phyloP scores from a whole-genome alignment of 2,113 vertebrate genomes.

The Solea solea region DNA sequence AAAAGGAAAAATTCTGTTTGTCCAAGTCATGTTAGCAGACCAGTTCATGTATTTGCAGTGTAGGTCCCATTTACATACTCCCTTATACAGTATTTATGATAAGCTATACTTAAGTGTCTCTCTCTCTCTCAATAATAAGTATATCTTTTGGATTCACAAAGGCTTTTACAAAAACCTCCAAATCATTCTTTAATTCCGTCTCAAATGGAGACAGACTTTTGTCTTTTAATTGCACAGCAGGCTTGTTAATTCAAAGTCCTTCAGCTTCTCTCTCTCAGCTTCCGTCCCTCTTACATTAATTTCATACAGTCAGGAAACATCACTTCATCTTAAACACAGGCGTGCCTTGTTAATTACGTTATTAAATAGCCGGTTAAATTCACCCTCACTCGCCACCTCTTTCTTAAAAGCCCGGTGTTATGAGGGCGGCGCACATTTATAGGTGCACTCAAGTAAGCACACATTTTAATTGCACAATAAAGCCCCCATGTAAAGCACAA shows the following conservation, averaged over 20 bases:
- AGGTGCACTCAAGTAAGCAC: slow-evolving; percentile 24
- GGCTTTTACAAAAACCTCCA: slow-evolving; percentile 16
- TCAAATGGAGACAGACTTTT: slow-evolving; percentile 22
- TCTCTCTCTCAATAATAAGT: slow-evolving; percentile 25
- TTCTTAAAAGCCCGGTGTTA: slow-evolving; percentile 45
- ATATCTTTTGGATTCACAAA: slow-evolving; percentile 25
- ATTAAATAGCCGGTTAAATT: slow-evolving; percentile 51
- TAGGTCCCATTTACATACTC: too few relatives aligned
- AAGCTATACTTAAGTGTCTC: not conserved
- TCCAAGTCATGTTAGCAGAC: too few relatives aligned
- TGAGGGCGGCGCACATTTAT: not conserved
- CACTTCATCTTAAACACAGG: slow-evolving; percentile 42
- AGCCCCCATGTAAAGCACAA: slow-evolving; percentile 18
- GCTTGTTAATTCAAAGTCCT: slow-evolving; percentile 39
- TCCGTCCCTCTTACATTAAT: slow-evolving; percentile 40
- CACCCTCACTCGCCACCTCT: slow-evolving; percentile 29
- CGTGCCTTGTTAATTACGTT: slow-evolving; percentile 57
- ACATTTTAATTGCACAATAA: slow-evolving; percentile 60
- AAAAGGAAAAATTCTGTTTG: too few relatives aligned
- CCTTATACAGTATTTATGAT: too few relatives aligned
- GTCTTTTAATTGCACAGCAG: too few relatives aligned
- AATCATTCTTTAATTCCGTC: slow-evolving; percentile 33
- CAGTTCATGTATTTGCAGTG: too few relatives aligned
- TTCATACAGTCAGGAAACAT: slow-evolving; percentile 35
- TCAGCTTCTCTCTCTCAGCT: slow-evolving; percentile 29